Conservation (phyloP, 2,113 vertebrate species). For the Sterrhoptilus dennistouni region DNA sequence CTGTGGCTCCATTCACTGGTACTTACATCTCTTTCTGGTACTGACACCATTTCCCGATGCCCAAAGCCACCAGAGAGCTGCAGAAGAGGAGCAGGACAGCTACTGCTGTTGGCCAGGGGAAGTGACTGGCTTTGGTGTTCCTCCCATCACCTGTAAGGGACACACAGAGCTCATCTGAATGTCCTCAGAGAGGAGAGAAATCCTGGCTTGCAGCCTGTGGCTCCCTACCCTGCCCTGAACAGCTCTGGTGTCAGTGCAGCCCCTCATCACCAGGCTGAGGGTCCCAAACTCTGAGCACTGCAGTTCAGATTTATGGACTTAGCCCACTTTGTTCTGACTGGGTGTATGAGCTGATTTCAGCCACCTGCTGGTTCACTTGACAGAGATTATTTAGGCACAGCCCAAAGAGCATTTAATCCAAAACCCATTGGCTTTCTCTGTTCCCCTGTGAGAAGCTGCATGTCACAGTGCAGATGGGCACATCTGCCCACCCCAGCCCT, state of each 20-base stretch:
- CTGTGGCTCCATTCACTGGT: background rate
- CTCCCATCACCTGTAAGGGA: background rate
- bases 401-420: rapidly evolving
- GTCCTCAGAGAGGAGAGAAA: background rate
- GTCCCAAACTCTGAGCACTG: background rate
- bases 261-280: background rate
- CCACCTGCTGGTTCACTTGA: background rate
- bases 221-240: rapidly evolving
- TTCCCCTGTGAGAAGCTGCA: background rate
- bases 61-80: constrained; percentile 18
- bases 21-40: constrained; percentile 77
- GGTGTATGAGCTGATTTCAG: background rate
- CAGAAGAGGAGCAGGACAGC: constrained; percentile 55
- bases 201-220: rapidly evolving
- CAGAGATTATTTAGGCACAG: background rate
- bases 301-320: background rate
- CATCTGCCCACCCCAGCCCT: background rate
- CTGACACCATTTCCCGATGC: constrained; percentile 71
- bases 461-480: rapidly evolving
- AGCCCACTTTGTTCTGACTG: background rate
- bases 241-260: rapidly evolving
- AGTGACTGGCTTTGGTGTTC: background rate
- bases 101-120: constrained; percentile 61
- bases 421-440: background rate
- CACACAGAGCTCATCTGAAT: rapidly evolving